Evolutionary conservation across 2,113 vertebrate genomes (phyloP), one percentile per base, ranked within the genome.

Genomic region (Chloebia gouldiae): DNA sequence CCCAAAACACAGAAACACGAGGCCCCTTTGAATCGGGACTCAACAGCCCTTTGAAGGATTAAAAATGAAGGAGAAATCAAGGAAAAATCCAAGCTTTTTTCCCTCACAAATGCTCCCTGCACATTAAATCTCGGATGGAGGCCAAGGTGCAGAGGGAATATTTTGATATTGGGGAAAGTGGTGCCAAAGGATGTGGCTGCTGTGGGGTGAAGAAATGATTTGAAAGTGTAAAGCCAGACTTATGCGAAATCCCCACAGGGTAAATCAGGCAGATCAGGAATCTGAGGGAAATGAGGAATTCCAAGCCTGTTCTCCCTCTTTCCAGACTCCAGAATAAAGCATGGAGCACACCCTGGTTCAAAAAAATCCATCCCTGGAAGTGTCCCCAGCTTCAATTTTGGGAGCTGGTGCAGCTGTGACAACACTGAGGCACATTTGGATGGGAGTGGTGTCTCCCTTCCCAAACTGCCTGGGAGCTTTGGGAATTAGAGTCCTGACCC

Each of bases 281-380:
- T 54, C 50, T 56, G 47, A 33, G 65, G 24, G 35, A 19, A 42
- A 64, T 2, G 66, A 56, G 57, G 53, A 50, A 28, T 11, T 50
- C 76, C 1, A 4, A 77, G 24, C 11, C 20, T 8, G 1, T 22
- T 53, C 37, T 75, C 42, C 50, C 25, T 31, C 47, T 19, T 85
- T 66, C 70, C 53, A 47, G 21, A 45, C 50, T 73, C 56, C 60
- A 56, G 37, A 37, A 81, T 69, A 65, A 60, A 45, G 14, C n/a
- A 33, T 0, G 1, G 50, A 35, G 15, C 57, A 44, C 13, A 15
- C 0, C 16, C 15, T 9, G 8, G 20, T 15, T 33, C 53, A 33
- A 42, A 66, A 66, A 53, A 19, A 6, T 28, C 3, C 77, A 45
- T 20, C 18, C 49, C 24, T 80, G 75, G 21, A 56, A 63, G 15